Percentiles rank a stretch among this genome's conserved stretches.
Evolutionary conservation across 2,797 vertebrate genomes (phyloP).

Genomic region (Pangasius djambal): DNA sequence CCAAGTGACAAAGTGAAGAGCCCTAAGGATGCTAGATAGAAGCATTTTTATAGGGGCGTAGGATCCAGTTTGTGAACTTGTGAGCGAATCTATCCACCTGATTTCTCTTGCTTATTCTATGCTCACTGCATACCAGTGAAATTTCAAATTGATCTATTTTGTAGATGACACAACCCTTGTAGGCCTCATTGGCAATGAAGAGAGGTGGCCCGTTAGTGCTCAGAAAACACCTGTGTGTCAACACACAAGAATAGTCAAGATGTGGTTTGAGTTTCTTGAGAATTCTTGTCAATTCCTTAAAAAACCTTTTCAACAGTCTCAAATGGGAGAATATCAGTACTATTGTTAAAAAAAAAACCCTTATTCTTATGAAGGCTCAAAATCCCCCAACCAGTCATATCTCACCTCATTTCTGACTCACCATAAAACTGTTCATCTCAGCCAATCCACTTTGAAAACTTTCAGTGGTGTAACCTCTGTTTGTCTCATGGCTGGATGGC

Average conservation of each 20-base stretch:
- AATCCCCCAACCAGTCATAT: not conserved
- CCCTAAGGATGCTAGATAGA: not conserved
- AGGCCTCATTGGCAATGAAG: not conserved
- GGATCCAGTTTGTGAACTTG: not conserved
- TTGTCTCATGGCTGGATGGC: not conserved
- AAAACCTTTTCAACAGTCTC: not conserved
- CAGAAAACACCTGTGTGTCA: not conserved
- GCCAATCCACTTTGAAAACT: not conserved
- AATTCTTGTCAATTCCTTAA: not conserved
- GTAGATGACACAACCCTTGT: not conserved
- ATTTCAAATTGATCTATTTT: not conserved
- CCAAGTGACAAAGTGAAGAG: not conserved
- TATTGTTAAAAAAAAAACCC: not conserved
- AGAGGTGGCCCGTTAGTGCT: not conserved
- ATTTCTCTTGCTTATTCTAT: not conserved
- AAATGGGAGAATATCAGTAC: not conserved
- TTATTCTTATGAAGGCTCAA: not conserved
- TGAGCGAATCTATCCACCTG: not conserved
- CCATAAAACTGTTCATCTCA: not conserved
- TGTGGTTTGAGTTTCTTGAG: not conserved
- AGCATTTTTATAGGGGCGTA: not conserved
- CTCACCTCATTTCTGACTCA: not conserved
- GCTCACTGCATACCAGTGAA: not conserved
- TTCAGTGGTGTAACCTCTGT: not conserved
- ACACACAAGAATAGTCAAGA: not conserved